Evolutionary conservation across 2,113 vertebrate genomes (phyloP), one percentile per base, ranked within the genome.

Genomic region (Nyctereutes procyonoides): DNA sequence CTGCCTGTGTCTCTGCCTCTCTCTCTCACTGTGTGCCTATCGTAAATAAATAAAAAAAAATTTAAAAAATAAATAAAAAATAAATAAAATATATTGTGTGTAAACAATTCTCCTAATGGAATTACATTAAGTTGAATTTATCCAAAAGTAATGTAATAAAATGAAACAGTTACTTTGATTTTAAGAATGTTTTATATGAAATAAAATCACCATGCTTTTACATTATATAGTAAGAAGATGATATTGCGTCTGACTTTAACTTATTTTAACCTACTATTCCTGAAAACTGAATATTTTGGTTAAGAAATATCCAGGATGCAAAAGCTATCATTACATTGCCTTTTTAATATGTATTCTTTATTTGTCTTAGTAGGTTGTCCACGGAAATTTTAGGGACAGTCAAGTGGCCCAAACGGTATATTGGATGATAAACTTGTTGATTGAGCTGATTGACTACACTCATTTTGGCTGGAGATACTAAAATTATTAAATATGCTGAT

Each of bases 121-220:
- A 96, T 94, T 65, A 12, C 13, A 85, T 95, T 84, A 96, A 48
- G n/a, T 76, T 84, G 10, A 67, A 63, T 65, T 79, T 35, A 11
- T 93, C 15, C 28, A 82, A 95, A 95, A 90, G 17, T 60, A 83
- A 92, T 62, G n/a, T 76, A 79, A 71, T 73, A 85, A 82, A 94
- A 84, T 79, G 17, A 94, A 95, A 96, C 84, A 80, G 95, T 86
- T 93, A 69, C 63, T 82, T 88, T 95, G 71, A 93, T 51, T 92
- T 73, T 62, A 89, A 92, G 26, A 62, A 56, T 84, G 10, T 95
- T 92, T 96, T 69, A 89, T 10, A 80, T 76, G 92, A 87, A 91
- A 67, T 67, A 89, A 81, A 63, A 13, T 16, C 28, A 82, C 58
- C 28, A 83, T 86, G 20, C 14, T 86, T 96, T 98, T 92, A 80